Evolutionary conservation across 2,113 vertebrate genomes (phyloP).

Genomic region (Atlantisia rogersi): DNA sequence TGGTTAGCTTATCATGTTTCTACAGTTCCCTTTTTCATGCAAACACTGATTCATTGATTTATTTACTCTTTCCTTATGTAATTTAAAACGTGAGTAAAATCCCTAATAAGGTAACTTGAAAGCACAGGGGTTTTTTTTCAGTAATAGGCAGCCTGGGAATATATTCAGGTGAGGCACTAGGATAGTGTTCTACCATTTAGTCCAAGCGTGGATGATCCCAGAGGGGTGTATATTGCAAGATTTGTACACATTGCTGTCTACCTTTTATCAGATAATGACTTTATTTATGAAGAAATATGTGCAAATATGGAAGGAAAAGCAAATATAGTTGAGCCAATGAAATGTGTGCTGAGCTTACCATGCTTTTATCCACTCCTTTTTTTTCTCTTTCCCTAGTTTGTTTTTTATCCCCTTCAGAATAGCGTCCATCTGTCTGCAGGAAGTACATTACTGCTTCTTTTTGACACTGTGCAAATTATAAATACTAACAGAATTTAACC

Average conservation of each 20-base stretch:
- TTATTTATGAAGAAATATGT: neutral
- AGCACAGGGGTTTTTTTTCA: neutral
- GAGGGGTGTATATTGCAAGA: neutral
- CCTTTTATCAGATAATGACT: neutral
- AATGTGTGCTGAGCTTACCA: neutral
- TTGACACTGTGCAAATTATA: neutral
- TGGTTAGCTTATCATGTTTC: neutral
- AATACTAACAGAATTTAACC: neutral
- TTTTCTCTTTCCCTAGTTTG: neutral
- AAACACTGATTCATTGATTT: neutral
- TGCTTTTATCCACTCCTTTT: neutral
- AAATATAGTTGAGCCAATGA: neutral
- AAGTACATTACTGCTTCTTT: neutral
- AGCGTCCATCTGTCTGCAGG: neutral
- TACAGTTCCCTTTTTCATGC: neutral
- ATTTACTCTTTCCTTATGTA: neutral
- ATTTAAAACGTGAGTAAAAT: neutral
- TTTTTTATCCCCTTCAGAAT: conserved; percentile 17
- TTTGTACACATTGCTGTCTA: neutral
- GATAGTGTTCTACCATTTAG: neutral
- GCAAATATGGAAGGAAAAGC: neutral
- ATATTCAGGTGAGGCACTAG: neutral
- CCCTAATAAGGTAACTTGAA: neutral
- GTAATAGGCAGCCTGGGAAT: neutral
- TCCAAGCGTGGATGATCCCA: neutral